Evolutionary conservation across 1,140 invertebrate species (phyloP).

Genomic region (Geopemphigus sp.): DNA sequence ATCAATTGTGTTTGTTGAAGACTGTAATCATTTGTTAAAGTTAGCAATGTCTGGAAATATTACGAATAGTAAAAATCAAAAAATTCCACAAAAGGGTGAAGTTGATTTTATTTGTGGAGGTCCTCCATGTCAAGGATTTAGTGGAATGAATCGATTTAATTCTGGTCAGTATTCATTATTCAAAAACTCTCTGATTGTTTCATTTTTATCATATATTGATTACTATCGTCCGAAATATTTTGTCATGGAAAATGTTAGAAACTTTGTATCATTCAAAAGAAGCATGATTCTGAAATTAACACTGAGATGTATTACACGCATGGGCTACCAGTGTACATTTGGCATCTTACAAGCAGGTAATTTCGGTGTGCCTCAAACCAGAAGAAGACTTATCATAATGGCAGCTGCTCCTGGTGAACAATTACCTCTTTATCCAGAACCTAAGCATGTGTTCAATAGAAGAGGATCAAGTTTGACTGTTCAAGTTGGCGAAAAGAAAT

Average conservation of each 20-base stretch:
- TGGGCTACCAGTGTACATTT: constrained; percentile 88
- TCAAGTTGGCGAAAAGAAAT: constrained; percentile 70
- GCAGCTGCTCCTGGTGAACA: constrained; percentile 78
- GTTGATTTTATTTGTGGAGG: constrained; percentile 84
- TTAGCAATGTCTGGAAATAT: constrained; percentile 62
- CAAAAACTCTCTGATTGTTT: constrained; percentile 83
- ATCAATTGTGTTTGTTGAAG: constrained; percentile 74
- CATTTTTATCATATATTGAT: constrained; percentile 82
- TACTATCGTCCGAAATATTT: constrained; percentile 83
- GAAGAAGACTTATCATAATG: constrained; percentile 73
- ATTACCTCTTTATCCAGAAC: constrained; percentile 79
- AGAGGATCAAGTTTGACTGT: constrained; percentile 71
- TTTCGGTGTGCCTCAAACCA: constrained; percentile 81
- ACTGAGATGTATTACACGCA: constrained; percentile 71
- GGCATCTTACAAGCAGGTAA: constrained; percentile 82
- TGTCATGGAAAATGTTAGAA: constrained; percentile 82
- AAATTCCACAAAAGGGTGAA: constrained; percentile 73
- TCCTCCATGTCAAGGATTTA: constrained; percentile 90
- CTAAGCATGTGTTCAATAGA: constrained; percentile 74
- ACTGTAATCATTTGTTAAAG: constrained; percentile 74
- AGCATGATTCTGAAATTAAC: constrained; percentile 81
- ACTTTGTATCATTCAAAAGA: constrained; percentile 78
- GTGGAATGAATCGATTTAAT: constrained; percentile 87
- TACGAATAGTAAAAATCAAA: constrained; percentile 61
- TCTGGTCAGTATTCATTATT: constrained; percentile 82